phyloP scores from a whole-genome alignment of 2,113 vertebrate genomes.

The Cardinalis cardinalis region DNA sequence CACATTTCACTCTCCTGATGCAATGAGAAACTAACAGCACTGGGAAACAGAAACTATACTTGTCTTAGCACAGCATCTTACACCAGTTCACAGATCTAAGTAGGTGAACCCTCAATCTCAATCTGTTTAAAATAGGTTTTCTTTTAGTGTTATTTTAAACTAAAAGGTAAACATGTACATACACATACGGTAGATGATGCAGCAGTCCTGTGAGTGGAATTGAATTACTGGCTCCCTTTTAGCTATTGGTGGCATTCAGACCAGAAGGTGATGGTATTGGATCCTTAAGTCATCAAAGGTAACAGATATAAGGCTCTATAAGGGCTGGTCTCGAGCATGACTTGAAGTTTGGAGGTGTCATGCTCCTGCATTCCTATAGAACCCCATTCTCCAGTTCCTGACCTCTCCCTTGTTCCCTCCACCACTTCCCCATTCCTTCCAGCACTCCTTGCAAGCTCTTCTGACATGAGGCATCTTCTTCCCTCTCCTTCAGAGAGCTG shows the following conservation, averaged over 20 bases:
- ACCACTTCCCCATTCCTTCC: background rate
- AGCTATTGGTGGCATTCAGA: background rate
- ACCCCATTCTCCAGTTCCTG: background rate
- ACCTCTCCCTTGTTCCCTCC: background rate
- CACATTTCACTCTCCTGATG: conserved; percentile 14
- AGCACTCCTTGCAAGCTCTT: background rate
- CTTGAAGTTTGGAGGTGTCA: background rate
- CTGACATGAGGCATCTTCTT: background rate
- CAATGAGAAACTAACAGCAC: background rate
- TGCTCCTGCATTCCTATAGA: background rate
- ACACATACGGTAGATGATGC: background rate
- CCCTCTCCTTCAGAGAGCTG: background rate
- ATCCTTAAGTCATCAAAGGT: background rate
- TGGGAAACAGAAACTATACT: background rate
- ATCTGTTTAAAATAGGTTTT: background rate
- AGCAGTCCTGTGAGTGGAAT: background rate
- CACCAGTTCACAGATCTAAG: background rate
- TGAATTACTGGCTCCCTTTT: background rate
- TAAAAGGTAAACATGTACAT: background rate
- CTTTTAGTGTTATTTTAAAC: background rate
- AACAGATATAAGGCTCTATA: background rate
- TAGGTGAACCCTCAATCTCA: background rate
- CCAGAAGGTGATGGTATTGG: background rate
- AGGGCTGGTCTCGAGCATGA: background rate
- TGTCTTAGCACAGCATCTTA: background rate